A percentile compares a stretch with the other conserved stretches of the same genome.
Conservation (phyloP, 2,113 vertebrate genomes). For the Periophthalmus modestus region DNA sequence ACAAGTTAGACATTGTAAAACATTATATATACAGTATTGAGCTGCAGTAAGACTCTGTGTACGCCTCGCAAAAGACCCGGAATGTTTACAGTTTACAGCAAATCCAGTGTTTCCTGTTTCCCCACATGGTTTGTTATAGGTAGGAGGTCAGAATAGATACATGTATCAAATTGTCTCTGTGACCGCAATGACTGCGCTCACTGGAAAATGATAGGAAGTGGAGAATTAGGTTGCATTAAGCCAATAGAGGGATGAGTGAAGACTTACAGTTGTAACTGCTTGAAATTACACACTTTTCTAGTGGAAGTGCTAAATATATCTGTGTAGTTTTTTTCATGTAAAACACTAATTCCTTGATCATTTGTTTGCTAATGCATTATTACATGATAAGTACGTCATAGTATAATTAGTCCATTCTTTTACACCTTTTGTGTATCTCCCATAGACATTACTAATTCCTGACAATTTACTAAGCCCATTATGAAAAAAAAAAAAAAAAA, state of each 20-base stretch:
- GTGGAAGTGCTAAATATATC: background rate
- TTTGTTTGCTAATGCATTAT: background rate
- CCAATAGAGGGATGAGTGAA: constrained; percentile 39
- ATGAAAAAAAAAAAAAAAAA: background rate
- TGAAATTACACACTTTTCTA: constrained; percentile 20
- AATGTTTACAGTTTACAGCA: constrained; percentile 76
- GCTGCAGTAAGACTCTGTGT: constrained; percentile 51
- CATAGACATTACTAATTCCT: background rate
- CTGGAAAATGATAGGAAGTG: constrained; percentile 62
- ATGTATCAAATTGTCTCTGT: constrained; percentile 59
- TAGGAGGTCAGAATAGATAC: constrained; percentile 58
- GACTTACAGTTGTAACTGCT: constrained; percentile 45
- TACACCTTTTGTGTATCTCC: too few relatives aligned
- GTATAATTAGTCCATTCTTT: too few relatives aligned
- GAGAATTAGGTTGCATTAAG: constrained; percentile 46
- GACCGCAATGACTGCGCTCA: constrained; percentile 45
- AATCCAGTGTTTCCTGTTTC: constrained; percentile 71
- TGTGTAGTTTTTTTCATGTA: background rate
- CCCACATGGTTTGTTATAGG: constrained; percentile 64
- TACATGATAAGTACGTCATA: background rate
- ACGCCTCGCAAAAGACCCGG: constrained; percentile 62
- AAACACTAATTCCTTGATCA: background rate
- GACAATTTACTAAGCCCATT: too few relatives aligned
- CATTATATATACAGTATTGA: constrained; percentile 70
- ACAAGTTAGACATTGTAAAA: constrained; percentile 70